A percentile compares a stretch with the other conserved stretches of the same genome.
Conservation (phyloP, 2,888 invertebrate genomes). For the Orchesella flavescens region DNA sequence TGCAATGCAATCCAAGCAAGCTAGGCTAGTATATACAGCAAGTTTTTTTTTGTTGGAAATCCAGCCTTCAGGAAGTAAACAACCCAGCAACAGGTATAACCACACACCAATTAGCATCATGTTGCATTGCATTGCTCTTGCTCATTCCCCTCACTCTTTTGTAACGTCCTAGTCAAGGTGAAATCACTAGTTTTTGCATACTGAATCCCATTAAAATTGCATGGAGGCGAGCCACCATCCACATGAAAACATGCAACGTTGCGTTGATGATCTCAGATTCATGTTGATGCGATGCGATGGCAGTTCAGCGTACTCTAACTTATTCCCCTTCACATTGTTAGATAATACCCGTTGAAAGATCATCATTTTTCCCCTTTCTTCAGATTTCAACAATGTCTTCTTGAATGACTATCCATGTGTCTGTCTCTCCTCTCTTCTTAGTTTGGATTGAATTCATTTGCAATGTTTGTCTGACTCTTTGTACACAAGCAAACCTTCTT, state of each 20-base stretch:
- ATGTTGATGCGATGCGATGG: conserved; percentile 21
- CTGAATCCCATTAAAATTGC: conserved; percentile 53
- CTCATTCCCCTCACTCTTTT: conserved; percentile 31
- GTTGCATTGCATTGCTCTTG: neutral
- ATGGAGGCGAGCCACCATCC: neutral
- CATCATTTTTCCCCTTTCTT: conserved; percentile 1
- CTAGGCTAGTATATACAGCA: neutral
- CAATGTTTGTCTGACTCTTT: too few species aligned
- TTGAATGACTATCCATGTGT: neutral
- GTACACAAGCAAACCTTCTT: too few species aligned
- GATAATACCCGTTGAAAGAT: conserved; percentile 48
- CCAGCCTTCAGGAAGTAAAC: conserved; percentile 23
- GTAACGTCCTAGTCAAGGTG: conserved; percentile 62
- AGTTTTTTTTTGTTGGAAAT: neutral
- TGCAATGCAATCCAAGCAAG: too few species aligned
- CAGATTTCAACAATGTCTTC: neutral
- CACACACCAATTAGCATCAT: neutral
- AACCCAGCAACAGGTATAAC: neutral
- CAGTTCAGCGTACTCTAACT: conserved; percentile 58
- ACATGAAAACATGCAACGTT: neutral
- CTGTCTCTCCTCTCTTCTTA: too few species aligned
- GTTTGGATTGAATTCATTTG: too few species aligned
- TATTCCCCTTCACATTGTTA: neutral
- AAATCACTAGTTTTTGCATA: conserved; percentile 53
- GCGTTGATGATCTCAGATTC: neutral